These are phyloP conservation scores for Tenthredo mesomela DNA, from an alignment of 2,888 invertebrate species.

Conservation along the genomic window DNA sequence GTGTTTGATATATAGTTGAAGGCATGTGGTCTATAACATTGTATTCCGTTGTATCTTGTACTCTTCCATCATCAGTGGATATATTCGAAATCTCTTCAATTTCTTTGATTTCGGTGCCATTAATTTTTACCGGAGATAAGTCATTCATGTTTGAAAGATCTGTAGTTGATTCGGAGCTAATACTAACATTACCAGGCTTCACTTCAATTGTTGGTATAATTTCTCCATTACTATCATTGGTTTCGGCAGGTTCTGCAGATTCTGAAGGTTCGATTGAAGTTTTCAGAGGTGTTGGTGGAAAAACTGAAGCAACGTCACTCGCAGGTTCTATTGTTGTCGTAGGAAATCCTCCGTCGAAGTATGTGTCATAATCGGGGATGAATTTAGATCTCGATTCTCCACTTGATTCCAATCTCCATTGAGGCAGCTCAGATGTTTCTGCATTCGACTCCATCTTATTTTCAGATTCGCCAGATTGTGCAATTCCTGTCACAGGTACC, in stretches of 20 bases:
- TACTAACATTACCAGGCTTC: neutral
- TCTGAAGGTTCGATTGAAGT: conserved; percentile 5
- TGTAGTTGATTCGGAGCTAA: neutral
- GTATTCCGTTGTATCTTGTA: conserved; percentile 61
- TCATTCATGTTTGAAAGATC: neutral
- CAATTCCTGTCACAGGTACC: neutral
- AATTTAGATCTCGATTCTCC: neutral
- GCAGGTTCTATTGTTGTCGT: neutral
- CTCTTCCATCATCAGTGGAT: conserved; percentile 1
- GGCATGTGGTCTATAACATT: conserved; percentile 65
- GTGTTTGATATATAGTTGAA: conserved; percentile 63
- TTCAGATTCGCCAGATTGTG: neutral
- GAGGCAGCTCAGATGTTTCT: conserved; percentile 9
- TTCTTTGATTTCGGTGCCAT: conserved; percentile 12
- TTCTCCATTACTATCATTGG: neutral
- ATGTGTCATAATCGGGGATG: conserved; percentile 39
- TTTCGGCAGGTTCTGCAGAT: neutral
- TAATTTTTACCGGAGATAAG: neutral
- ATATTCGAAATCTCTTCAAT: conserved; percentile 15
- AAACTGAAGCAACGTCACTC: neutral
- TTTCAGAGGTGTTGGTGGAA: neutral
- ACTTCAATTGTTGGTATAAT: neutral
- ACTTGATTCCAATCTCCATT: neutral
- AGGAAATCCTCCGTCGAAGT: conserved; percentile 24
- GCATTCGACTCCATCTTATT: neutral